These are phyloP conservation scores for Psilopogon haemacephalus DNA, from an alignment of 2,113 vertebrate species.

Conservation along the genomic window DNA sequence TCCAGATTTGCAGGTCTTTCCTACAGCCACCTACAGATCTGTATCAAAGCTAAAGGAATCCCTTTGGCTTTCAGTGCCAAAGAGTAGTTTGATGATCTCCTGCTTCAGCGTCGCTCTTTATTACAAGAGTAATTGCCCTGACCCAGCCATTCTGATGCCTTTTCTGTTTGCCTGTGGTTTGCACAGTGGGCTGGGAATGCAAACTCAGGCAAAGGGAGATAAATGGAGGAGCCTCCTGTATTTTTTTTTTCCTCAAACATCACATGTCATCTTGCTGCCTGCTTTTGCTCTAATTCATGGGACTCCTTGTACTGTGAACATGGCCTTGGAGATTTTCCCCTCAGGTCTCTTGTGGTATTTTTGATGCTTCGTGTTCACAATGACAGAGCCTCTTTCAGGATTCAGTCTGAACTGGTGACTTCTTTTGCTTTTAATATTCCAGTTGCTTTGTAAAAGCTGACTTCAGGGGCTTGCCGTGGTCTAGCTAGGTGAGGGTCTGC, in stretches of 20 bases:
- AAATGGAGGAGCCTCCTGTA: neutral
- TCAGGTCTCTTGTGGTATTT: constrained; percentile 2
- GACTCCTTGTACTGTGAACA: constrained; percentile 2
- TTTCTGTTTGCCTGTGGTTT: neutral
- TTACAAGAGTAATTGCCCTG: neutral
- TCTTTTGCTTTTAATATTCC: neutral
- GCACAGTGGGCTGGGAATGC: neutral
- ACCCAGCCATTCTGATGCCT: neutral
- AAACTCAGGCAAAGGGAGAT: neutral
- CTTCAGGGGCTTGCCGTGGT: neutral
- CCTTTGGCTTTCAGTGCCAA: neutral
- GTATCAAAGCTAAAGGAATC: neutral
- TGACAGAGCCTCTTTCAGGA: neutral
- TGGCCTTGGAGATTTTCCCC: constrained; percentile 16
- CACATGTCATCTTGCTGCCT: neutral
- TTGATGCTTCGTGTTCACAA: neutral
- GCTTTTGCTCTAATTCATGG: neutral
- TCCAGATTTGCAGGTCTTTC: neutral
- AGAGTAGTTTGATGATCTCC: neutral
- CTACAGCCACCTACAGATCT: neutral
- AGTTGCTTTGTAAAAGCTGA: neutral
- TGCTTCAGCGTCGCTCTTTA: neutral
- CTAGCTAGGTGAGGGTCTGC: neutral
- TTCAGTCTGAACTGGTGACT: neutral
- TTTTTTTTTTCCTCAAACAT: constrained; percentile 5